phyloP scores from a whole-genome alignment of 2,113 vertebrate species.

The Athene noctua region DNA sequence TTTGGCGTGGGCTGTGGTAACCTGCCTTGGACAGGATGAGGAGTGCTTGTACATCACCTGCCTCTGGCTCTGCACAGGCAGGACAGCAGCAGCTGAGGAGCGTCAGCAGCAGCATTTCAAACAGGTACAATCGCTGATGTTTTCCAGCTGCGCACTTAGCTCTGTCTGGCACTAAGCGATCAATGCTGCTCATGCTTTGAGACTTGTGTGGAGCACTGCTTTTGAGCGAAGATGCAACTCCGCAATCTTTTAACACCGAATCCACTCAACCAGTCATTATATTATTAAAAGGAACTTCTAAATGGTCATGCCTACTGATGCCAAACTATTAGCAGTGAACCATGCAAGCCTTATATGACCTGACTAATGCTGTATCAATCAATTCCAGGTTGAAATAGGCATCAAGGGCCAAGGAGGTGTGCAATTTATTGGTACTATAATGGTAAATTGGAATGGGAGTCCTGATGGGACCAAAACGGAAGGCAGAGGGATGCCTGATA shows the following conservation, averaged over 20 bases:
- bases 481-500: not conserved
- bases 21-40: not conserved
- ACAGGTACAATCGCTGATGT: fast-evolving
- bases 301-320: not conserved
- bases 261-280: not conserved
- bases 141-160: not conserved
- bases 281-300: not conserved
- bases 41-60: not conserved
- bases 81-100: not conserved
- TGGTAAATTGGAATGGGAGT: not conserved
- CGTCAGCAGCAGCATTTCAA: not conserved
- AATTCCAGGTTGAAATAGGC: not conserved
- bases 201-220: not conserved
- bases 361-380: not conserved
- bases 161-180: fast-evolving
- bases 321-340: not conserved
- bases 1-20: not conserved
- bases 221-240: not conserved
- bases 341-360: fast-evolving
- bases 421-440: not conserved
- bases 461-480: not conserved
- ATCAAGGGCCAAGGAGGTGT: not conserved
- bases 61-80: fast-evolving
- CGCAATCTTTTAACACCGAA: not conserved
- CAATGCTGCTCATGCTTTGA: not conserved